A percentile compares a stretch with the other conserved stretches of the same genome.
These are phyloP conservation scores for Pinna nobilis DNA, from an alignment of 1,140 invertebrate species.

Conservation along the genomic window DNA sequence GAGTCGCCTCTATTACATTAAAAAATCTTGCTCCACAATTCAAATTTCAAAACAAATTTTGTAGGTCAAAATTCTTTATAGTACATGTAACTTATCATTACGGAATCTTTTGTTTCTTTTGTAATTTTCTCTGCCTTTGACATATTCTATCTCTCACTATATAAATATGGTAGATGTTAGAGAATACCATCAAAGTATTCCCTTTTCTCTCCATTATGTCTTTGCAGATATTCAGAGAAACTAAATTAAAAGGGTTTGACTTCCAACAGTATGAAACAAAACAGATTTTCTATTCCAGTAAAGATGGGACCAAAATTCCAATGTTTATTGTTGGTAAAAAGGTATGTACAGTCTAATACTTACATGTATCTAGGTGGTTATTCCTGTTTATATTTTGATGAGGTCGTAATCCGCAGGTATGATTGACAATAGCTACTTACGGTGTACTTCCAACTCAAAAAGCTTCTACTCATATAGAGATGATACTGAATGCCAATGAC, in stretches of 20 bases:
- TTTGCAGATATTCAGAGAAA: conserved; percentile 86
- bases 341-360: conserved; percentile 74
- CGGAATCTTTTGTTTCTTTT: too few species aligned
- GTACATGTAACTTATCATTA: too few species aligned
- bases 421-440: too few species aligned
- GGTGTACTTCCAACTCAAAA: too few species aligned
- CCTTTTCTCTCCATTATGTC: conserved; percentile 8
- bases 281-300: conserved; percentile 95
- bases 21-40: neutral
- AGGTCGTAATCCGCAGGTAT: too few species aligned
- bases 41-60: neutral
- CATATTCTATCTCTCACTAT: neutral
- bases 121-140: neutral
- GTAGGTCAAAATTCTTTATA: neutral
- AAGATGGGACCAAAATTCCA: conserved; percentile 95
- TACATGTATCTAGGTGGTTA: too few species aligned
- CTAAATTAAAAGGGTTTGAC: conserved; percentile 90
- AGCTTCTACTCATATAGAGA: too few species aligned
- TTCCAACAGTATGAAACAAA: conserved; percentile 86
- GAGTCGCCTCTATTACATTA: too few species aligned
- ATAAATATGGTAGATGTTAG: too few species aligned
- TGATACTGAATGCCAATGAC: too few species aligned
- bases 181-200: too few species aligned
- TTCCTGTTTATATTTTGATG: too few species aligned
- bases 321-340: conserved; percentile 97